phyloP scores from a whole-genome alignment of 2,113 vertebrate species.

The Halcyon senegalensis region DNA sequence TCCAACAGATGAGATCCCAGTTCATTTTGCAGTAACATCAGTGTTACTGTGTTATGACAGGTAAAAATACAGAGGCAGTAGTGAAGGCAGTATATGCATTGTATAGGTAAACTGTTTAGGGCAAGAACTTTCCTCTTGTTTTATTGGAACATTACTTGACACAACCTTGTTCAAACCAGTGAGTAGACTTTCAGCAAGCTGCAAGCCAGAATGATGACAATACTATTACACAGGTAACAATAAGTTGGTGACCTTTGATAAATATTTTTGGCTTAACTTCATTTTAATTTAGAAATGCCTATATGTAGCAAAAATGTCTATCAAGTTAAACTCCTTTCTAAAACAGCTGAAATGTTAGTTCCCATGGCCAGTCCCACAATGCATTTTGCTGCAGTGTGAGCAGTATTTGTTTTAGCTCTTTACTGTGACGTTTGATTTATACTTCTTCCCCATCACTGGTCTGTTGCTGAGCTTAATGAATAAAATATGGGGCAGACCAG shows the following conservation, averaged over 20 bases:
- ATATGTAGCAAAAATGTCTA: background rate
- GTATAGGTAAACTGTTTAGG: conserved; percentile 46
- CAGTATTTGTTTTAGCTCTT: background rate
- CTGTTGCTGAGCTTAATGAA: background rate
- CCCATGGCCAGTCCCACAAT: background rate
- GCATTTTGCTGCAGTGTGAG: background rate
- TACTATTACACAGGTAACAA: conserved; percentile 13
- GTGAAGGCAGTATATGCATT: conserved; percentile 16
- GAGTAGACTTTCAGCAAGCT: conserved; percentile 6
- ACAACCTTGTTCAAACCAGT: conserved; percentile 23
- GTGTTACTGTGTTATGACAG: background rate
- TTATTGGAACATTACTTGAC: conserved; percentile 56
- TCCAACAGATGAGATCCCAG: background rate
- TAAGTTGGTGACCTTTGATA: conserved; percentile 43
- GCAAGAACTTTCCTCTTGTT: conserved; percentile 52
- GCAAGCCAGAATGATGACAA: background rate
- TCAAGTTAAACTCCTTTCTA: background rate
- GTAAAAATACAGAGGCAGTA: conserved; percentile 18
- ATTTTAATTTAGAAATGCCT: conserved; percentile 48
- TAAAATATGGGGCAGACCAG: background rate
- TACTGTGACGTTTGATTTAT: background rate
- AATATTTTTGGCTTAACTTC: conserved; percentile 44
- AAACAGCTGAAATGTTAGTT: background rate
- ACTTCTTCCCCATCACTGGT: background rate
- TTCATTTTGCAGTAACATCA: background rate